Conservation (phyloP, 2,113 vertebrate genomes). For the Eolophus roseicapilla region DNA sequence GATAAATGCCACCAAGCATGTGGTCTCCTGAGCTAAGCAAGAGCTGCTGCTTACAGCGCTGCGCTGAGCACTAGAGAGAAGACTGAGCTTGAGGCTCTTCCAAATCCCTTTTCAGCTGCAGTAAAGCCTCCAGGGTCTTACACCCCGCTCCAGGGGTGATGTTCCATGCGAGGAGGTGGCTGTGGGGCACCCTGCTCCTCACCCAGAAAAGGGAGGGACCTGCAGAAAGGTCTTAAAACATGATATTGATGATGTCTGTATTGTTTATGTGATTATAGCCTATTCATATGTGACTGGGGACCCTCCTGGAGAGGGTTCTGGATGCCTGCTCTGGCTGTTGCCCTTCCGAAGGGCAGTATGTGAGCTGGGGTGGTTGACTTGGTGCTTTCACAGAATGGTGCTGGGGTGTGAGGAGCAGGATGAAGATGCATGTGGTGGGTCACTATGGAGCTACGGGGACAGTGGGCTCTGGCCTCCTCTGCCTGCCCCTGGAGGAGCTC, state of each 20-base stretch:
- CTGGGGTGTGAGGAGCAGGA: background rate
- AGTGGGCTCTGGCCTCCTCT: background rate
- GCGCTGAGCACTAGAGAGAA: background rate
- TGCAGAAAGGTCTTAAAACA: background rate
- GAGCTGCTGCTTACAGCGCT: accelerated
- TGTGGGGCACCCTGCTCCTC: background rate
- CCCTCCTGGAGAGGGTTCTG: background rate
- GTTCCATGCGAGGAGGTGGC: background rate
- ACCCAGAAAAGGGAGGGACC: no score
- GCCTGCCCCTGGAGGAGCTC: background rate
- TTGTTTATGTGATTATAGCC: background rate
- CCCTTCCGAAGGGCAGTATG: background rate
- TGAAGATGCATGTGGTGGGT: accelerated
- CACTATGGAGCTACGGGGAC: accelerated
- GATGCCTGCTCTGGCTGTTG: background rate
- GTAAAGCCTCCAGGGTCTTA: background rate
- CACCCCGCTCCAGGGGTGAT: accelerated
- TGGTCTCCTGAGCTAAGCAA: background rate
- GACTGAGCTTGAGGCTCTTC: background rate
- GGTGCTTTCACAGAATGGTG: no score
- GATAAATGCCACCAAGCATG: no score
- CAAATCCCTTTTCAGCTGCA: background rate
- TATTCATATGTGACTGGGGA: accelerated
- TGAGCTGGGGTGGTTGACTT: accelerated
- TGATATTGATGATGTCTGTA: accelerated